Conservation (phyloP, 2,113 vertebrate species). For the Xyliphius kryptos region DNA sequence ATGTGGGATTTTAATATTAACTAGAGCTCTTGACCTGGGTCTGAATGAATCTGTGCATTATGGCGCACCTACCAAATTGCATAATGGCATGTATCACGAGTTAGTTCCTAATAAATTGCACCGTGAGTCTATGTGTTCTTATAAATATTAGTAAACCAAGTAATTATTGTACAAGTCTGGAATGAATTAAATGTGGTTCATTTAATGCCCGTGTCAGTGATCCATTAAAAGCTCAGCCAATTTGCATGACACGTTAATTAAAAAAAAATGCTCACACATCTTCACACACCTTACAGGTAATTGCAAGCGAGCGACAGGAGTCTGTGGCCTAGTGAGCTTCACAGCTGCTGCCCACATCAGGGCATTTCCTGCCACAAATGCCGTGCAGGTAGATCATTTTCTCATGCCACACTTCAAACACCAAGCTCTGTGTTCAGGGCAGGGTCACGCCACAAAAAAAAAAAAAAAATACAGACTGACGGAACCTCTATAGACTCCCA, state of each 20-base stretch:
- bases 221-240: too few relatives aligned
- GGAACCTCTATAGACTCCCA: neutral
- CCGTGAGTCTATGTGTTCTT: too few relatives aligned
- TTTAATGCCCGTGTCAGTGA: too few relatives aligned
- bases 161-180: too few relatives aligned
- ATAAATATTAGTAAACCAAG: too few relatives aligned
- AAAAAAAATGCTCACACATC: neutral
- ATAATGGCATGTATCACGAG: too few relatives aligned
- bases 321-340: constrained; percentile 4
- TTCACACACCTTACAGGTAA: constrained; percentile 14
- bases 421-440: neutral
- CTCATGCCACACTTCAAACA: constrained; percentile 28
- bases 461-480: neutral
- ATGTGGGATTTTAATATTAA: too few relatives aligned
- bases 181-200: too few relatives aligned
- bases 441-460: constrained; percentile 7
- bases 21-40: too few relatives aligned
- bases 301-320: constrained; percentile 15
- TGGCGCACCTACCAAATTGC: too few relatives aligned
- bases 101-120: too few relatives aligned
- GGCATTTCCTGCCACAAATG: constrained; percentile 26
- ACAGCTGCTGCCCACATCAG: constrained; percentile 25
- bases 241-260: neutral
- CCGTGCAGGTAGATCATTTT: constrained; percentile 27
- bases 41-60: too few relatives aligned